These are phyloP conservation scores for Mythimna lalbum DNA, from an alignment of 2,888 invertebrate species.

Conservation along the genomic window DNA sequence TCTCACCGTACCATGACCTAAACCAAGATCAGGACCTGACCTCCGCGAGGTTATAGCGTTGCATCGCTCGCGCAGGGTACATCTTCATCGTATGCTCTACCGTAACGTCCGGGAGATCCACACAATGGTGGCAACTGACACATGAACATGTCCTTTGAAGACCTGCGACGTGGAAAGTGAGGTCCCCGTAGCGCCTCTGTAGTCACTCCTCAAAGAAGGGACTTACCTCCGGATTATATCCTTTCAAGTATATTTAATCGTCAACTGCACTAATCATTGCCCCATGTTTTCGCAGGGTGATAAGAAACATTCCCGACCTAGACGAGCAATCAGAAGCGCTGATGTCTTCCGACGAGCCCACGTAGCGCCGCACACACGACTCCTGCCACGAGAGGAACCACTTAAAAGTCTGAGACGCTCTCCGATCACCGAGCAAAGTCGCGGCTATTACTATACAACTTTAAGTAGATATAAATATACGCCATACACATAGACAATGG, in stretches of 20 bases:
- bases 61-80: too few relatives aligned
- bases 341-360: constrained; percentile 88
- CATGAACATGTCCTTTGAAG: too few relatives aligned
- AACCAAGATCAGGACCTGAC: too few relatives aligned
- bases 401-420: constrained; percentile 68
- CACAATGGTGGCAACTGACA: too few relatives aligned
- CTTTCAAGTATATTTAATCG: not conserved
- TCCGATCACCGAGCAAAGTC: constrained; percentile 29
- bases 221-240: too few relatives aligned
- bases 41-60: too few relatives aligned
- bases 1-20: too few relatives aligned
- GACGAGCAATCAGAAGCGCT: constrained; percentile 92
- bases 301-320: constrained; percentile 88
- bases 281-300: constrained; percentile 71
- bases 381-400: constrained; percentile 62
- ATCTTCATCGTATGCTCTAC: too few relatives aligned
- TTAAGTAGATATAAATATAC: constrained; percentile 46
- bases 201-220: too few relatives aligned
- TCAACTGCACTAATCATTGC: constrained; percentile 7
- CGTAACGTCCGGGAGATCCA: too few relatives aligned
- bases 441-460: constrained; percentile 45
- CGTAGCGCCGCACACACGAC: constrained; percentile 75
- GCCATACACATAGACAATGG: not conserved
- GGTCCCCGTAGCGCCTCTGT: too few relatives aligned
- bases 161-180: too few relatives aligned